Conservation (phyloP, 2,888 invertebrate species). For the Aspidapion aeneum region DNA sequence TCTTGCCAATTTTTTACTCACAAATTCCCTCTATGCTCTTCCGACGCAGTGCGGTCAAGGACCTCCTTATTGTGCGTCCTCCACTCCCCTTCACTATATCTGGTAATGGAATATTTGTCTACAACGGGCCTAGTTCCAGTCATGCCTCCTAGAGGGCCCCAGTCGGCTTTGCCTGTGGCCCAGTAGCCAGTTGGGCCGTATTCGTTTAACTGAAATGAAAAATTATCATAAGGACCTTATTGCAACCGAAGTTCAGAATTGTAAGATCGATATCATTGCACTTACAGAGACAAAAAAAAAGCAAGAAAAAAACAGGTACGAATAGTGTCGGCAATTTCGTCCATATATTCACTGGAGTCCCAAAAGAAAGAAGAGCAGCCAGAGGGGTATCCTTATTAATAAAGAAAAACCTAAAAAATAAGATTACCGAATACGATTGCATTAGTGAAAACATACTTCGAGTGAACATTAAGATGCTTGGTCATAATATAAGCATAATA, state of each 20-base stretch:
- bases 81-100: slow-evolving; percentile 74
- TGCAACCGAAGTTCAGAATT: too few species aligned
- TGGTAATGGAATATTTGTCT: slow-evolving; percentile 71
- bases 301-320: neutral
- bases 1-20: slow-evolving; percentile 27
- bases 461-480: too few species aligned
- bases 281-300: too few species aligned
- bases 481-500: too few species aligned
- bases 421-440: too few species aligned
- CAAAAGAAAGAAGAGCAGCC: too few species aligned
- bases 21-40: slow-evolving; percentile 42
- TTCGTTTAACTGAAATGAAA: slow-evolving; percentile 31
- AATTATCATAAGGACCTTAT: neutral
- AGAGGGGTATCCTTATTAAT: too few species aligned
- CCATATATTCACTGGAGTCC: too few species aligned
- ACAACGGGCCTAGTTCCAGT: slow-evolving; percentile 73
- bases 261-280: too few species aligned
- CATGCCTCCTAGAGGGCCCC: slow-evolving; percentile 64
- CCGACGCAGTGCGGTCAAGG: slow-evolving; percentile 38
- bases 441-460: too few species aligned
- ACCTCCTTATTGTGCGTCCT: slow-evolving; percentile 46
- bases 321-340: too few species aligned
- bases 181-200: slow-evolving; percentile 62
- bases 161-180: slow-evolving; percentile 69
- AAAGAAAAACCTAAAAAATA: too few species aligned